Conservation (phyloP, 2,888 invertebrate species). For the Acrobasis consociella region DNA sequence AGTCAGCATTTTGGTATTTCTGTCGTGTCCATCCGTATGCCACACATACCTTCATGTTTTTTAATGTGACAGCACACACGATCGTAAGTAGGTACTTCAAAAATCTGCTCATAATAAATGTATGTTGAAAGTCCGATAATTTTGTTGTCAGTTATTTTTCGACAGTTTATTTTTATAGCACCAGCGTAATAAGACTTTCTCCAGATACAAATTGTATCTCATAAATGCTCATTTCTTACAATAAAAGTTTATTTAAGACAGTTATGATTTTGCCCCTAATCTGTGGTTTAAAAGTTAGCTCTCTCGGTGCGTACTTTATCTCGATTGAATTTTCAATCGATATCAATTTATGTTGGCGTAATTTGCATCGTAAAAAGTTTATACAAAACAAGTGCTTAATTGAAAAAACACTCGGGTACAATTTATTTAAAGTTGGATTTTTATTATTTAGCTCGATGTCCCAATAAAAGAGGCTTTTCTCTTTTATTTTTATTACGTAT, state of each 20-base stretch:
- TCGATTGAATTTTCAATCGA: slow-evolving; percentile 10
- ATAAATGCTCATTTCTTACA: slow-evolving; percentile 12
- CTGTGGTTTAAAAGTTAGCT: slow-evolving; percentile 8
- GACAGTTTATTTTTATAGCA: slow-evolving; percentile 10
- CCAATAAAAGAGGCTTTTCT: neutral
- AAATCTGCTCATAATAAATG: neutral
- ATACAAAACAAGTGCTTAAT: neutral
- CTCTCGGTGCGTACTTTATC: slow-evolving; percentile 8
- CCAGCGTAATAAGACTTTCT: slow-evolving; percentile 19
- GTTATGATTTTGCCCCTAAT: slow-evolving; percentile 18
- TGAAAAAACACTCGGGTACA: neutral
- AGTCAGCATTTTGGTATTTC: neutral
- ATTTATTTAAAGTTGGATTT: slow-evolving; percentile 1
- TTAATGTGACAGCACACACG: neutral
- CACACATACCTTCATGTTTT: neutral
- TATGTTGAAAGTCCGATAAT: neutral
- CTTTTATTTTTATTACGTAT: neutral
- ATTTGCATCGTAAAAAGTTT: neutral
- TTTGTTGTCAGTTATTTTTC: slow-evolving; percentile 7
- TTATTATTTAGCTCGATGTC: neutral
- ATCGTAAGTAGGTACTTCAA: neutral
- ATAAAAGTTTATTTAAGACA: slow-evolving; percentile 10
- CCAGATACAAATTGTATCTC: slow-evolving; percentile 16
- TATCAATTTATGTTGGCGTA: slow-evolving; percentile 10
- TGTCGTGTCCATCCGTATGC: neutral